Percentiles rank a stretch among this genome's conserved stretches.
These are phyloP conservation scores for Cossypha dichroa DNA, from an alignment of 2,797 vertebrate genomes.

Conservation along the genomic window DNA sequence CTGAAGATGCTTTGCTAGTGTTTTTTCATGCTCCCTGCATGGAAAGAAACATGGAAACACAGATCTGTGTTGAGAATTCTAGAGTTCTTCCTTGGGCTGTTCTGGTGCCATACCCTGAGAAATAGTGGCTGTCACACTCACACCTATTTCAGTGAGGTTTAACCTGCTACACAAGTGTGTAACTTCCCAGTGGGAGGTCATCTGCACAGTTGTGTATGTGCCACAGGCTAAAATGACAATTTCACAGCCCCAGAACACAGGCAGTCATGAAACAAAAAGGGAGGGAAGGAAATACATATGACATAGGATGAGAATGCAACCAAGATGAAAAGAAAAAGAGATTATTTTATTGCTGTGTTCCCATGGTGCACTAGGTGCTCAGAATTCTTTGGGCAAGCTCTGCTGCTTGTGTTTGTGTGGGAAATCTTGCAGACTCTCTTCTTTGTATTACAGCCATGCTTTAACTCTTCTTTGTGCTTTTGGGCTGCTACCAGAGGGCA, in stretches of 20 bases:
- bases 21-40: background rate
- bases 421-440: background rate
- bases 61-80: background rate
- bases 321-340: background rate
- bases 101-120: accelerated
- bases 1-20: background rate
- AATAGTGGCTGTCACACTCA: background rate
- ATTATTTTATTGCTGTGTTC: background rate
- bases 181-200: background rate
- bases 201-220: background rate
- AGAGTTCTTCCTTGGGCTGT: background rate
- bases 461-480: background rate
- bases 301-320: background rate
- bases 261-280: background rate
- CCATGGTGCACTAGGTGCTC: background rate
- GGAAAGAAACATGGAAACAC: too few relatives aligned
- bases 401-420: background rate
- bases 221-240: background rate
- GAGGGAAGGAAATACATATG: background rate
- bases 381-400: background rate
- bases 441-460: background rate
- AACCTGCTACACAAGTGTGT: background rate
- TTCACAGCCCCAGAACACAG: background rate
- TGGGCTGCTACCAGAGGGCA: background rate
- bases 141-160: background rate